These are phyloP conservation scores for Penaeus monodon DNA, from an alignment of 2,888 invertebrate genomes.

Conservation along the genomic window DNA sequence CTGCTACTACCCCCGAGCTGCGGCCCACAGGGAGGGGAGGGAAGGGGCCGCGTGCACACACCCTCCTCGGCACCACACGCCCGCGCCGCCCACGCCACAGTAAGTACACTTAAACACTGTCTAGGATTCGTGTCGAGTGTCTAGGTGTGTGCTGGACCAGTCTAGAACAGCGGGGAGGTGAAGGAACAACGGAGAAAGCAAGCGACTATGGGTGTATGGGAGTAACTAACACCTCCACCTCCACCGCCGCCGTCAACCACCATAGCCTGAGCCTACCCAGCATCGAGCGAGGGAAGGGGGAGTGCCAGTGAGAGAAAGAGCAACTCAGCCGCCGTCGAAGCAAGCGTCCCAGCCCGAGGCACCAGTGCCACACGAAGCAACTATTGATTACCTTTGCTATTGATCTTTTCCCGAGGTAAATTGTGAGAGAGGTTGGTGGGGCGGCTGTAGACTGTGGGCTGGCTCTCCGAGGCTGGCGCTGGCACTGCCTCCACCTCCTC, in stretches of 20 bases:
- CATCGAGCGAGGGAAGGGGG: constrained; percentile 54
- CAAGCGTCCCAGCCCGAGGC: constrained; percentile 29
- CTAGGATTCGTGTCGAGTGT: constrained; percentile 22
- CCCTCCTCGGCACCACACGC: constrained; percentile 47
- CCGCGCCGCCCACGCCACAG: constrained; percentile 47
- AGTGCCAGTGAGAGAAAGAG: constrained; percentile 53
- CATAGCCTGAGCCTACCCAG: constrained; percentile 45
- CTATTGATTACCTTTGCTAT: constrained; percentile 53
- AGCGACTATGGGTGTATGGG: constrained; percentile 48
- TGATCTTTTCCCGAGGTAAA: constrained; percentile 45
- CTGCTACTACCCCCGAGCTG: constrained; percentile 38
- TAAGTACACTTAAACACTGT: constrained; percentile 36
- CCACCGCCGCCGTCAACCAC: constrained; percentile 19
- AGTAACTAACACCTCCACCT: constrained; percentile 33
- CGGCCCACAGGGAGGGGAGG: constrained; percentile 56
- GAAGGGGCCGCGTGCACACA: constrained; percentile 47
- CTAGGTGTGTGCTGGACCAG: constrained; percentile 24
- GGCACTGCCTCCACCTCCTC: constrained; percentile 38
- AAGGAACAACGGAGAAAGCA: constrained; percentile 17
- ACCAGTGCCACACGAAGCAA: constrained; percentile 44
- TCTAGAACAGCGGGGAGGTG: constrained; percentile 13
- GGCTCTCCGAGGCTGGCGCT: constrained; percentile 10
- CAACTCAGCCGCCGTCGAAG: constrained; percentile 32
- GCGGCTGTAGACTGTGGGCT: not conserved
- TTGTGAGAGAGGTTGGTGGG: constrained; percentile 34